Evolutionary conservation across 2,113 vertebrate species (phyloP), one percentile per base, ranked within the genome.

Genomic region (Oceanites oceanicus): DNA sequence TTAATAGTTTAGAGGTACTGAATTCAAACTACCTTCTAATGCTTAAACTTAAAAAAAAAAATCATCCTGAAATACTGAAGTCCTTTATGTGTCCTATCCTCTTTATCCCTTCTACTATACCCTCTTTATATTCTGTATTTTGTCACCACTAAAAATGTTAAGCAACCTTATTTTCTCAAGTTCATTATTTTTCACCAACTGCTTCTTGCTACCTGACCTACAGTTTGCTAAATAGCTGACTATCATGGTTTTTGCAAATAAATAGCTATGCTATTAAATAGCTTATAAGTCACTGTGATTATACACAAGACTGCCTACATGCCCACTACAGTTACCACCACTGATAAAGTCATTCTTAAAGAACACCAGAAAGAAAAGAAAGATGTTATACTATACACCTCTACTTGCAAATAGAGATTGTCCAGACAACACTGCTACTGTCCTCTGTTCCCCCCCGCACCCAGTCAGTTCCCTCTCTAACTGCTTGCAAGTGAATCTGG

Each of bases 391-490:
- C 17, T 75, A 17, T 22, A 70, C 17, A 83, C 26, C 9, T 76
- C 62, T 58, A 32, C 34, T 66, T 86, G 36, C 45, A 93, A 73
- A 75, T 0, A 72, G 49, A 90, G 68, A 62, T 22, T 34, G n/a
- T 62, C 34, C 58, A 49, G 36, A 96, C 82, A 90, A 92, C 42
- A n/a, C 63, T 55, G 63, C 63, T 73, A 73, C 94, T 86, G 59
- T 88, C 5, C 0, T 55, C 56, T 8, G 2, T 15, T 40, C 26
- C 6, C 40, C 40, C 40, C 23, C 0, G 0, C 29, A 38, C 47
- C 15, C 76, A 55, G 32, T 3, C 55, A 62, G 47, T 42, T 90
- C 50, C 56, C 61, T 47, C 38, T 87, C 47, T 40, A 63, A 14
- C 29, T 67, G 32, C 63, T 72, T 79, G 65, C 81, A 90, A 88